Percentiles rank a stretch among this genome's conserved stretches.
These are phyloP conservation scores for Panopea generosa DNA, from an alignment of 2,888 invertebrate species.

Conservation along the genomic window DNA sequence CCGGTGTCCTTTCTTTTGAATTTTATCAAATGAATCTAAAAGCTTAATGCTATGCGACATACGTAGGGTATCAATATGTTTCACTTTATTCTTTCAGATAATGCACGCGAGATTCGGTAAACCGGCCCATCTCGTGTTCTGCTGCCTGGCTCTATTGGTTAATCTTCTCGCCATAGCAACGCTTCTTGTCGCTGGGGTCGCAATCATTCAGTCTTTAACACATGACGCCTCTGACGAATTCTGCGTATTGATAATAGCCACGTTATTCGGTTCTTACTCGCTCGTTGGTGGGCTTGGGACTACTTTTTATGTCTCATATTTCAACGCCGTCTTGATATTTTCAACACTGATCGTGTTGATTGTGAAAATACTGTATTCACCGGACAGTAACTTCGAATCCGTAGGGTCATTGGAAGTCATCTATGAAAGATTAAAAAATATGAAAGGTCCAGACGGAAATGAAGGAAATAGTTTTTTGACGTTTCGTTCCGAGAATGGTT, in stretches of 20 bases:
- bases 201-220: slow-evolving; percentile 70
- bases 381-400: slow-evolving; percentile 23
- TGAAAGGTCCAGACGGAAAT: slow-evolving; percentile 66
- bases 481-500: slow-evolving; percentile 69
- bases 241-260: slow-evolving; percentile 75
- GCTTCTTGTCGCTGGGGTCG: slow-evolving; percentile 69
- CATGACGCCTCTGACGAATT: slow-evolving; percentile 73
- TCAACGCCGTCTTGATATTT: slow-evolving; percentile 74
- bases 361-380: slow-evolving; percentile 60
- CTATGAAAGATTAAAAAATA: slow-evolving; percentile 61
- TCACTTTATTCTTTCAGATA: slow-evolving; percentile 65
- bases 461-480: slow-evolving; percentile 68
- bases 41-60: too few species aligned
- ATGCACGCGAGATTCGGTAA: slow-evolving; percentile 75
- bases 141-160: slow-evolving; percentile 73
- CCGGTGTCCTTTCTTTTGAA: too few species aligned
- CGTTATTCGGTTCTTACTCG: slow-evolving; percentile 75
- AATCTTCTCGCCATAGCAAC: slow-evolving; percentile 74
- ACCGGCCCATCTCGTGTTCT: slow-evolving; percentile 74
- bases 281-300: slow-evolving; percentile 78
- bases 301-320: slow-evolving; percentile 81
- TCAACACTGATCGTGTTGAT: slow-evolving; percentile 65
- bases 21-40: too few species aligned
- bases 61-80: too few species aligned
- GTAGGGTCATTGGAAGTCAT: slow-evolving; percentile 62